Evolutionary conservation across 2,888 invertebrate genomes (phyloP), one percentile per base, ranked within the genome.

Genomic region (Eristalinus sepulchralis): DNA sequence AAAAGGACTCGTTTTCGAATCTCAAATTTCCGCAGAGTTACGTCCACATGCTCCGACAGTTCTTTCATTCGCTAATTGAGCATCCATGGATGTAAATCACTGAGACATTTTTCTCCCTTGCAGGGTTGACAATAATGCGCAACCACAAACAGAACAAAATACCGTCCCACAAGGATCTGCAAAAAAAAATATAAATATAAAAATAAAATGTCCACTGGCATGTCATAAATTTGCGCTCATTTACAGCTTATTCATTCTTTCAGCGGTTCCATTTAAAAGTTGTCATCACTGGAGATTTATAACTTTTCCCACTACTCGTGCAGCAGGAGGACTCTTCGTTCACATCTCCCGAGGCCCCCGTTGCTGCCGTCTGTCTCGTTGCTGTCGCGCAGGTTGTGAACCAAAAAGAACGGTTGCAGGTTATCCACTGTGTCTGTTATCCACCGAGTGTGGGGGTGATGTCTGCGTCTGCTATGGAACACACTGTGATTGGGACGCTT

Each of bases 161-260:
- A 70, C 60, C 55, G 76, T 64, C 64, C 33, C 31, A 47, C 55
- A n/a, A 68, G 8, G 33, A 64, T 9, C 9, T 13, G 36, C 17
- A 57, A 53, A 20, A 57, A 76, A 77, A 67, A 64, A 59, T 27
- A 36, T 60, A 63, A 36, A 62, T 8, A n/a, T 55, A 63, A 47
- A 55, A 66, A 57, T 33, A 63, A 17, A 17, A 67, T 24, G 53
- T 24, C 53, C 22, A 11, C 67, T 57, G 20, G 59, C 62, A 78
- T 78, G 73, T 72, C 86, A 86, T 86, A 86, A 83, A 86, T 86
- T 79, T 83, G 83, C 71, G 66, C 86, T 86, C 83, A 86, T 86
- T 83, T 81, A 83, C 86, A 79, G 83, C 66, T 86, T 86, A 79
- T 86, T 86, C 86, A 86, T 86, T 78, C 75, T 86, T 75, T 83